Evolutionary conservation across 2,113 vertebrate species (phyloP).

Genomic region (Bettongia penicillata): DNA sequence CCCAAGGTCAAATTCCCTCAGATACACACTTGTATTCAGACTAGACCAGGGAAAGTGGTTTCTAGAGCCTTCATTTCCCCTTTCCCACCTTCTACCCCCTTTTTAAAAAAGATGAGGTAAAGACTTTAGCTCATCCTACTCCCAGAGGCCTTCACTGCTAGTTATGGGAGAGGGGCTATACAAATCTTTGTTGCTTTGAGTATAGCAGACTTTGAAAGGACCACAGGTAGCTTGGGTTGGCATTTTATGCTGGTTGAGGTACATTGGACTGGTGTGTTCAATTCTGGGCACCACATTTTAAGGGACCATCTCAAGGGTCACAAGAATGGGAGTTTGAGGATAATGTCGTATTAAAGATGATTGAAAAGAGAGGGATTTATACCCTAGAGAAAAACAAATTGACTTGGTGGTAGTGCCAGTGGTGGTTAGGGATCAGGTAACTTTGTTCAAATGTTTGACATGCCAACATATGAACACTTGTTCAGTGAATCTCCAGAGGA

Average conservation of each 20-base stretch:
- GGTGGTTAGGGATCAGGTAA: not conserved
- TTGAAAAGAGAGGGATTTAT: not conserved
- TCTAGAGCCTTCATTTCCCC: not conserved
- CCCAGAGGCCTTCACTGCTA: not conserved
- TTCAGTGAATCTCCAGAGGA: not conserved
- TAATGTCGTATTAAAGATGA: not conserved
- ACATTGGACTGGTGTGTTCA: not conserved
- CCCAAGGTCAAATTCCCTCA: not conserved
- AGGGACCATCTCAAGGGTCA: not conserved
- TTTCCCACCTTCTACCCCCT: not conserved
- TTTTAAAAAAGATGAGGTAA: not conserved
- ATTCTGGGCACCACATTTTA: not conserved
- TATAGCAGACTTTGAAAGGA: not conserved
- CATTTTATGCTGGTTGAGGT: not conserved
- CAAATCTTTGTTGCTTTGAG: not conserved
- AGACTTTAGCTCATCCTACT: not conserved
- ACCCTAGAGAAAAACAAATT: not conserved
- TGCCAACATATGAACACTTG: not conserved
- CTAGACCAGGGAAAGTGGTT: not conserved
- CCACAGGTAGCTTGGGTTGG: not conserved
- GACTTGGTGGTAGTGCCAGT: not conserved
- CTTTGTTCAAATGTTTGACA: not conserved
- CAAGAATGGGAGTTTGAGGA: not conserved
- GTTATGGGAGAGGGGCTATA: not conserved
- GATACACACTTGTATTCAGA: not conserved